These are phyloP conservation scores for Sebastes steindachneri DNA, from an alignment of 2,797 vertebrate genomes.

Conservation along the genomic window DNA sequence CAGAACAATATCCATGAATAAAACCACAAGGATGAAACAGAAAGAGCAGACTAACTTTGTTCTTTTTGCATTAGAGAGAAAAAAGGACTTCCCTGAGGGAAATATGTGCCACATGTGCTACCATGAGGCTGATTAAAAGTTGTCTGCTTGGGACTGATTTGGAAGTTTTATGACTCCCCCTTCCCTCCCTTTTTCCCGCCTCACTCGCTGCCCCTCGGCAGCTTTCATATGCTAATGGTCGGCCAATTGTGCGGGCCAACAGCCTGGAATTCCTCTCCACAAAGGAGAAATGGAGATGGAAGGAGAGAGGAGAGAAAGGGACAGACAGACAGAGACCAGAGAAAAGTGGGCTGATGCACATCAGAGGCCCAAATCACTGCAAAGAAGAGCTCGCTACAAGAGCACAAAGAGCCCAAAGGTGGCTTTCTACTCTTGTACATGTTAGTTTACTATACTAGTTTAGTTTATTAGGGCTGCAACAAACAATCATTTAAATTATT, in stretches of 20 bases:
- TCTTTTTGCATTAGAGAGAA: not conserved
- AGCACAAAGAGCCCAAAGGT: conserved; percentile 5
- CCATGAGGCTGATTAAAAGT: conserved; percentile 23
- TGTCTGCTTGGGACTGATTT: conserved; percentile 47
- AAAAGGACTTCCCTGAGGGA: not conserved
- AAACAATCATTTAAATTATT: not conserved
- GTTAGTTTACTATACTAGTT: not conserved
- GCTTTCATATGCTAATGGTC: conserved; percentile 82
- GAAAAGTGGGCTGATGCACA: conserved; percentile 37
- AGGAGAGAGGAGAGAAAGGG: conserved; percentile 49
- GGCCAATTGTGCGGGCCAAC: conserved; percentile 73
- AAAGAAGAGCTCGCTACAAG: conserved; percentile 7
- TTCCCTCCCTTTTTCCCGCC: conserved; percentile 56
- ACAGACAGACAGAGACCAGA: conserved; percentile 50
- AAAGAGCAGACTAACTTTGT: not conserved
- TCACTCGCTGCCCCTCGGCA: conserved; percentile 51
- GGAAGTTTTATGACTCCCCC: conserved; percentile 63
- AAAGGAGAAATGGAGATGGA: conserved; percentile 72
- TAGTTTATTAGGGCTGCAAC: not conserved
- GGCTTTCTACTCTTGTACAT: not conserved
- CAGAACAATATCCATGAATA: not conserved
- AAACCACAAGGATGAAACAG: not conserved
- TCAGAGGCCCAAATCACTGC: conserved; percentile 37
- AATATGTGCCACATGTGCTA: conserved; percentile 19
- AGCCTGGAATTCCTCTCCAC: conserved; percentile 78